Conservation (phyloP, 1,140 invertebrate genomes). For the Rhagoletis zephyria region DNA sequence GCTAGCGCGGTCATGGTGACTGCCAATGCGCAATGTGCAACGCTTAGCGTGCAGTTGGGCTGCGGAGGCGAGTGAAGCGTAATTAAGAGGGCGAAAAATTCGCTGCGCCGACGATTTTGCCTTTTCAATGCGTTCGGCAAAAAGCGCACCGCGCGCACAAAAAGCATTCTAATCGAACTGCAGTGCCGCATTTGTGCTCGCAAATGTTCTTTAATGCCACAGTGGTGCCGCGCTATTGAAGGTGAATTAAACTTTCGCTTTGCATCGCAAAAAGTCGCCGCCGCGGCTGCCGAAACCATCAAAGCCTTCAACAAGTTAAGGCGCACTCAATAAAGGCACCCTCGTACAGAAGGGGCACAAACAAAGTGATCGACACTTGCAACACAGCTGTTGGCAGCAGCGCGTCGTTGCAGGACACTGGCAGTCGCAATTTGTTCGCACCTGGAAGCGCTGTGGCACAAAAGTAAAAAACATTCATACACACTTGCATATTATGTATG, state of each 20-base stretch:
- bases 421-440: conserved; percentile 49
- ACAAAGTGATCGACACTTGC: conserved; percentile 1
- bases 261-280: not conserved
- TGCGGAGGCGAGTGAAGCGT: not conserved
- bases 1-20: not conserved
- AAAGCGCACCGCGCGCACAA: not conserved
- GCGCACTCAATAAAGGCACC: not conserved
- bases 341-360: not conserved
- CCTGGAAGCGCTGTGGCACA: conserved; percentile 51
- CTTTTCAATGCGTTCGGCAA: not conserved
- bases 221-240: not conserved
- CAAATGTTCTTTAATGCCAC: not conserved
- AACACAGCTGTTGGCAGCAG: not conserved
- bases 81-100: not conserved
- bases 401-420: not conserved
- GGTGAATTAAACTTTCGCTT: not conserved
- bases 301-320: not conserved
- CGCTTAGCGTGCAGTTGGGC: not conserved
- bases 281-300: not conserved
- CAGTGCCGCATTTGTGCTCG: not conserved
- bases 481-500: too few species aligned
- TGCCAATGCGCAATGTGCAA: not conserved
- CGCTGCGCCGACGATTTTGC: not conserved
- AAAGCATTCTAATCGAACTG: not conserved
- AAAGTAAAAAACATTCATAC: not conserved